phyloP scores from a whole-genome alignment of 2,797 vertebrate genomes.

The Danionella dracula region DNA sequence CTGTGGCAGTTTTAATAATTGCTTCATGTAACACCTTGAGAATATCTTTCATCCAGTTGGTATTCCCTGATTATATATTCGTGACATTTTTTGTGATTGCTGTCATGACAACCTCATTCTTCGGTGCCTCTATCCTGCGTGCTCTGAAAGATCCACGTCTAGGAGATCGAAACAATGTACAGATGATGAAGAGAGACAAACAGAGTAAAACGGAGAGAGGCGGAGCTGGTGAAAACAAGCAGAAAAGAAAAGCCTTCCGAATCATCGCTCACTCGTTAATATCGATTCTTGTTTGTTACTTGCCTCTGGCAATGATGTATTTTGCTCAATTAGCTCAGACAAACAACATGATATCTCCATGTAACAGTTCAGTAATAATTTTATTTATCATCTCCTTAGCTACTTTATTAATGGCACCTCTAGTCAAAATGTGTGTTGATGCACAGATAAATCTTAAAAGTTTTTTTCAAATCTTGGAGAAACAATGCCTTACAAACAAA shows the following conservation, averaged over 20 bases:
- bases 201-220: neutral
- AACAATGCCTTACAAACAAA: neutral
- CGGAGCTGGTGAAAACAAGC: conserved; percentile 22
- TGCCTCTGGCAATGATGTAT: neutral
- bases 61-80: neutral
- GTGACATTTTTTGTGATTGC: neutral
- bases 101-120: neutral
- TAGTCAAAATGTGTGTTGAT: conserved; percentile 1
- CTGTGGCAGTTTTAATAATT: too few relatives aligned
- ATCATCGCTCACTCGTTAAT: neutral
- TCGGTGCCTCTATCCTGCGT: conserved; percentile 8
- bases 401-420: neutral
- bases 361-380: neutral
- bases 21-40: too few relatives aligned
- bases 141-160: neutral
- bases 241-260: conserved; percentile 31
- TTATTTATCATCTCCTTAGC: neutral
- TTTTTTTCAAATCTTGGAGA: neutral
- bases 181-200: neutral
- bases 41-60: too few relatives aligned
- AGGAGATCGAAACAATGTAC: neutral
- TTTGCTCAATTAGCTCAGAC: neutral
- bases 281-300: neutral
- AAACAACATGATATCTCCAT: neutral
- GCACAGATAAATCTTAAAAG: neutral